Evolutionary conservation across 2,888 invertebrate genomes (phyloP), one percentile per base, ranked within the genome.

Genomic region (Caenorhabditis wallacei): DNA sequence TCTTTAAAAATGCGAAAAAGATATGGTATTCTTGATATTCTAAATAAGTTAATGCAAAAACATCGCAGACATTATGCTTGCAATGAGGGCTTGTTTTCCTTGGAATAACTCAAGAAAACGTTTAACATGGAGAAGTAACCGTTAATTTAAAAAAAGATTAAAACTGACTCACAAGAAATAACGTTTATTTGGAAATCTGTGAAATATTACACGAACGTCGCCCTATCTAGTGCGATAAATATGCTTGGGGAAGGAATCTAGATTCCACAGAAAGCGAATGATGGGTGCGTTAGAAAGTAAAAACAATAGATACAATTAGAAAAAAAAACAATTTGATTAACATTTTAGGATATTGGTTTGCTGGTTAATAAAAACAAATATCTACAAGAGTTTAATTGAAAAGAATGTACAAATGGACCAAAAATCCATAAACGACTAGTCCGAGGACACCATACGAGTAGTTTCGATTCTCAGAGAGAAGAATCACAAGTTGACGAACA

Each of bases 391-490:
- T 30, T 57, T 46, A 63, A 24, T 70, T 48, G 30, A 57, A 70
- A 59, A 70, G 46, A 70, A 70, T 35, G 24, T 70, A 70, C 30
- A 70, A 30, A 20, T 70, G 70, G 5, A 70, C 20, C 35, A 70
- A 40, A 22, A 35, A 30, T 4, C 46, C 48, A 18, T 70, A 70
- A 10, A 46, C 24, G 13, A 56, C 56, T 2, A 70, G 30, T 30
- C 57, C 70, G n/a, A 46, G 13, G 0, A 59, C 26, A 16, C 57
- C 70, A 20, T 70, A 70, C 7, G 59, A 20, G 20, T 59, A 70
- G 51, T 59, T 59, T 2, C 48, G 46, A 26, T 70, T 70, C 2
- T 35, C 37, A 16, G 22, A 37, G 20, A 59, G 48, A 35, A 70
- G 59, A 37, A 57, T 57, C 10, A 70, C 46, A 13, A 70, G 59